Base-by-base conservation (phyloP, 2,888 invertebrate species). In the Brachyopa scutellaris region DNA sequence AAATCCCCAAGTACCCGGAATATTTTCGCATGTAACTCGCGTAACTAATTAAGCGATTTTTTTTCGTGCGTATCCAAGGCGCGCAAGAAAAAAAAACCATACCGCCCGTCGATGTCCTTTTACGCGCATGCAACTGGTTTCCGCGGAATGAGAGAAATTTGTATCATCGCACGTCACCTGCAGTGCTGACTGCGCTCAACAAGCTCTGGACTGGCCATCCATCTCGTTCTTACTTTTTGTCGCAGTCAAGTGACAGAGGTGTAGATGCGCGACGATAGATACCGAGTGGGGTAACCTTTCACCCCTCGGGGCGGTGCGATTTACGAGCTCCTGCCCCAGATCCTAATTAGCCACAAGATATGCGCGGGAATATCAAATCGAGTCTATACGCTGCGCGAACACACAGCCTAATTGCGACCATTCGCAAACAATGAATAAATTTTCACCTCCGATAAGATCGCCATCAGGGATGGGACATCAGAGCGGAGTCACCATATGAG, bases 1-100 rank as follows among this genome's bases (percentile, higher is more conserved):
- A 15, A 13, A 21, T 55, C 76, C 59, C 64, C 77, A 66, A 72
- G 72, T 82, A 70, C 72, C 47, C 70, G 47, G 70, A 82, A 82
- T 77, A 82, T 77, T 85, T 88, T 88, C 87, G 87, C 87, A 88
- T 88, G 88, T 86, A 80, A 78, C 72, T 85, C 87, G 88, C 89
- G 89, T 89, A 88, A 88, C 88, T 89, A 89, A 89, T 89, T 89
- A 89, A 89, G 86, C 85, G 85, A 85, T 87, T 85, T 86, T 85
- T 73, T 45, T 40, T 42, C 40, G 11, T 33, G 67, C 73, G 67
- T 61, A 61, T 21, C 66, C 45, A 47, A 61, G 8, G 29, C 21
- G 31, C 42, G 13, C n/a, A 62, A 53, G 3, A 13, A 59, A 67
- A 66, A 57, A 47, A 45, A 73, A 45, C 26, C 21, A 59, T 61